Conservation (phyloP, 2,113 vertebrate genomes). For the Bostrychus sinensis region DNA sequence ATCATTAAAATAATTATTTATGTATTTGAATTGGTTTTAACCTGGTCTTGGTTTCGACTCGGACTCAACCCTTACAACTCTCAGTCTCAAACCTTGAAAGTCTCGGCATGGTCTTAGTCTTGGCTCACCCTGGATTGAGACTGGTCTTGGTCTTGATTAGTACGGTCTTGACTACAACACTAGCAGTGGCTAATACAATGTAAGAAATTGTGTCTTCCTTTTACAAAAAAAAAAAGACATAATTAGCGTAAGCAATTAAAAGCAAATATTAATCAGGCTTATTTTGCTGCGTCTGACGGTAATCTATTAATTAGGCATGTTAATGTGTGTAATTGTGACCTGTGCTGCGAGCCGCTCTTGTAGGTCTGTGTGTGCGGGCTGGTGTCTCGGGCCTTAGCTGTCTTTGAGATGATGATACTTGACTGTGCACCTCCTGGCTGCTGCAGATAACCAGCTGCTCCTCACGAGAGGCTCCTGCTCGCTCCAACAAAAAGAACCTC, state of each 20-base stretch:
- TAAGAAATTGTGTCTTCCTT: background rate
- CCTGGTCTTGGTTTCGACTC: too few species aligned
- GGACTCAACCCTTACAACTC: too few species aligned
- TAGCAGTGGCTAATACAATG: background rate
- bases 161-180: too few species aligned
- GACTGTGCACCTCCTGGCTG: constrained; percentile 49
- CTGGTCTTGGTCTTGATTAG: too few species aligned
- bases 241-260: constrained; percentile 9
- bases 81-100: too few species aligned
- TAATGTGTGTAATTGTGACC: constrained; percentile 62
- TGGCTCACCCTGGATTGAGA: too few species aligned
- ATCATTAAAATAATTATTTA: too few species aligned
- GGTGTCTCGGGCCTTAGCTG: constrained; percentile 40
- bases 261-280: constrained; percentile 5
- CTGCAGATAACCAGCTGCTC: constrained; percentile 60
- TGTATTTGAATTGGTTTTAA: too few species aligned
- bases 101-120: too few species aligned
- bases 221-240: background rate
- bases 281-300: constrained; percentile 47
- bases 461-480: constrained; percentile 20
- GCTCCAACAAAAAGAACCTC: constrained; percentile 30
- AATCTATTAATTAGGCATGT: constrained; percentile 64
- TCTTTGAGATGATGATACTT: constrained; percentile 56
- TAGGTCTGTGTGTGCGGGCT: constrained; percentile 44
- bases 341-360: constrained; percentile 46